Conservation (phyloP, 2,797 vertebrate genomes). For the Corythornis leucogaster region DNA sequence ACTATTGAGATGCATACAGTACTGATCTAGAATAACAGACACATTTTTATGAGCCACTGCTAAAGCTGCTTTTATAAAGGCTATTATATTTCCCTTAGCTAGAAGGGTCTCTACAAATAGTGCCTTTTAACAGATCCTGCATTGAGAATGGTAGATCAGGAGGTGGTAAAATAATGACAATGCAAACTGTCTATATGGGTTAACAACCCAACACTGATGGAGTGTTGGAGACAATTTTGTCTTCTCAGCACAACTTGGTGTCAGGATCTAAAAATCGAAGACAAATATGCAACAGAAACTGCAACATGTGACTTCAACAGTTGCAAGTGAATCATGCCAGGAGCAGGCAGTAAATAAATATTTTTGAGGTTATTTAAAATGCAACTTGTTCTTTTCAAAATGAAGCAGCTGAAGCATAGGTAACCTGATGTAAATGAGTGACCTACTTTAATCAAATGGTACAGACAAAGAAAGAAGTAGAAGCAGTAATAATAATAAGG, state of each 20-base stretch:
- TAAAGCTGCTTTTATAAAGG: slow-evolving; percentile 28
- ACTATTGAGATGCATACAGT: not conserved
- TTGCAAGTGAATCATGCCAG: not conserved
- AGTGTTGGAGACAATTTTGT: not conserved
- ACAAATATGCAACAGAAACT: not conserved
- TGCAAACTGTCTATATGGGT: not conserved
- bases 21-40: not conserved
- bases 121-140: not conserved
- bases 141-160: not conserved
- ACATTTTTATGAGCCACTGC: not conserved
- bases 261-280: not conserved
- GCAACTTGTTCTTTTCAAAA: slow-evolving; percentile 7
- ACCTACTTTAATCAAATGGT: slow-evolving; percentile 5
- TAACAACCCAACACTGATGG: not conserved
- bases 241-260: not conserved
- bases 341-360: not conserved
- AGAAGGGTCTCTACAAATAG: not conserved
- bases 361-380: slow-evolving; percentile 13
- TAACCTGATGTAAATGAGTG: slow-evolving; percentile 21
- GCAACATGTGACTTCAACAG: not conserved
- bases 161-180: not conserved
- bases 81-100: not conserved
- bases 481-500: not conserved
- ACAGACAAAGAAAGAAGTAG: not conserved
- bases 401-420: not conserved